These are phyloP conservation scores for Otolemur crassicaudatus DNA, from an alignment of 2,797 vertebrate genomes.

Conservation along the genomic window DNA sequence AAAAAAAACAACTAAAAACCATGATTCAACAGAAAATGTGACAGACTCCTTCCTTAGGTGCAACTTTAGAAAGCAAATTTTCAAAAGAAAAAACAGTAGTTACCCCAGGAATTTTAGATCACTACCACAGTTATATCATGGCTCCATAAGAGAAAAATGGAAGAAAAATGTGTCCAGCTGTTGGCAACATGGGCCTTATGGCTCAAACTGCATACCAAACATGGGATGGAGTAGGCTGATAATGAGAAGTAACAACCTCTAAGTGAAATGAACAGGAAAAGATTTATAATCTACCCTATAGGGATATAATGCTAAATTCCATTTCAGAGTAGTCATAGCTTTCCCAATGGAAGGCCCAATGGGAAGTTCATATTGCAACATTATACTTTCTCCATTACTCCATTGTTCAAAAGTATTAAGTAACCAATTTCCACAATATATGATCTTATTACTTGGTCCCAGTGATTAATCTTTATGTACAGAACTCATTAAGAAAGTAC, in stretches of 20 bases:
- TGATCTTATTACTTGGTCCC: conserved; percentile 55
- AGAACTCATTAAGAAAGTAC: conserved; percentile 67
- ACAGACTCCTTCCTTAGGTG: conserved; percentile 49
- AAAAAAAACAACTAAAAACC: conserved; percentile 51
- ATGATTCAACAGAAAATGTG: conserved; percentile 74
- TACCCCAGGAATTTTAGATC: conserved; percentile 40
- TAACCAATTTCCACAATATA: background rate
- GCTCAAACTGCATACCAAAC: conserved; percentile 61
- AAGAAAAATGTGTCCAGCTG: conserved; percentile 15
- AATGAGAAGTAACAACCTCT: conserved; percentile 59
- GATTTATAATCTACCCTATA: background rate
- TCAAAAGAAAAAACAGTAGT: conserved; percentile 50
- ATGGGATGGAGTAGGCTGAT: conserved; percentile 64
- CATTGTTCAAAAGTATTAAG: conserved; percentile 40
- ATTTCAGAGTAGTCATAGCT: conserved; percentile 54
- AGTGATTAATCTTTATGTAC: conserved; percentile 49
- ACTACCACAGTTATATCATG: conserved; percentile 61
- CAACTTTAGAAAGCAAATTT: conserved; percentile 60
- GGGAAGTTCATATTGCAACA: conserved; percentile 63
- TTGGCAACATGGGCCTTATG: conserved; percentile 60
- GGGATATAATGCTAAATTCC: conserved; percentile 37
- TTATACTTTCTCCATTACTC: conserved; percentile 10
- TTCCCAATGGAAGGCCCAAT: conserved; percentile 67
- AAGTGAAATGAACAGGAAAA: conserved; percentile 50
- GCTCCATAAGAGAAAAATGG: conserved; percentile 56